These are phyloP conservation scores for Clarias macrocephalus DNA, from an alignment of 2,113 vertebrate genomes.

Conservation along the genomic window DNA sequence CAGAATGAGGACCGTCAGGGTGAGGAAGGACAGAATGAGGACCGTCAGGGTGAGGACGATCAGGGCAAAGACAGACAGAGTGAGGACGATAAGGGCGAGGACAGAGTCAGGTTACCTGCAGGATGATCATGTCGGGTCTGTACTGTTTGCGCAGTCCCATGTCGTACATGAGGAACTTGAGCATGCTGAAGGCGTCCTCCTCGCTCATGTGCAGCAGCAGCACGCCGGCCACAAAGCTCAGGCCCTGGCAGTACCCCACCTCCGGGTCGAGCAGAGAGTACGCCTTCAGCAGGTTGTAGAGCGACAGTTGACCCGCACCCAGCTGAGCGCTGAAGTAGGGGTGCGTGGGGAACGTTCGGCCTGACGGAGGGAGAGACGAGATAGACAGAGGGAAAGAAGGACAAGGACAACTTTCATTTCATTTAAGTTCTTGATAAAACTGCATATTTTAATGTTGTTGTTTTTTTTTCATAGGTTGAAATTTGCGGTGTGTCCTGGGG, in stretches of 20 bases:
- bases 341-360: constrained; percentile 94
- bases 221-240: constrained; percentile 96
- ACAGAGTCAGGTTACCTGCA: constrained; percentile 77
- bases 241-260: constrained; percentile 97
- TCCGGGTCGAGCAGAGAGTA: constrained; percentile 98
- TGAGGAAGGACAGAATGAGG: not conserved
- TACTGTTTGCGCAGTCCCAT: constrained; percentile 93
- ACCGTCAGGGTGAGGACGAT: not conserved
- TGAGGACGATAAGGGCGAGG: not conserved
- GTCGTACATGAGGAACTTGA: constrained; percentile 98
- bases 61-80: not conserved
- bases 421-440: no score
- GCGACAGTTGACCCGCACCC: constrained; percentile 91
- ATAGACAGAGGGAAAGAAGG: no score
- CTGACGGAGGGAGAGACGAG: constrained; percentile 62
- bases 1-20: not conserved
- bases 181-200: constrained; percentile 94
- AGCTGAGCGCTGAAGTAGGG: constrained; percentile 95
- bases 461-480: no score
- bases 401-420: not conserved
- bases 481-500: no score
- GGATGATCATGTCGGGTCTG: constrained; percentile 92
- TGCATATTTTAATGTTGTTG: no score
- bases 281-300: constrained; percentile 97
- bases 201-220: constrained; percentile 97